Conservation (phyloP, 2,797 vertebrate genomes). For the Discoglossus pictus region DNA sequence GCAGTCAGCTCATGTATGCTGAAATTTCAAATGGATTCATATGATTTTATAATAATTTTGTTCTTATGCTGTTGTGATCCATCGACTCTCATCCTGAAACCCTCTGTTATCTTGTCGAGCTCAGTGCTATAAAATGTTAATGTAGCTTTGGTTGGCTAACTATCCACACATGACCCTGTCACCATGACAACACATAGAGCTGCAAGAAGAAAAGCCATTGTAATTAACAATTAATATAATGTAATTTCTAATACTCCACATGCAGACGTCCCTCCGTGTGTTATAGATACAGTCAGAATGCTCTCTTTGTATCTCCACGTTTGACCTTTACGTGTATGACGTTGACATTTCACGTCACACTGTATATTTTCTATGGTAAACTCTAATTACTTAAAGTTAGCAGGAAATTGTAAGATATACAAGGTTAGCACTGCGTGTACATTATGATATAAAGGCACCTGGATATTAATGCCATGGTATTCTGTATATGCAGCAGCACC, state of each 20-base stretch:
- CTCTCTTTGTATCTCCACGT: neutral
- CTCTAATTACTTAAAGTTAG: too few species aligned
- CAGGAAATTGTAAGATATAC: too few species aligned
- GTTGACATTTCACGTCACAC: neutral
- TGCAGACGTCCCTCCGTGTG: neutral
- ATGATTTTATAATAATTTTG: too few species aligned
- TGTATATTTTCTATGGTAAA: neutral
- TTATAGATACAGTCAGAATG: neutral
- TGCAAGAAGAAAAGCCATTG: slow-evolving; percentile 4
- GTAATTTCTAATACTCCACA: slow-evolving; percentile 2
- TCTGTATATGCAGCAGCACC: too few species aligned
- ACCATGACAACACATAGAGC: slow-evolving; percentile 8
- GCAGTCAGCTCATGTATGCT: too few species aligned
- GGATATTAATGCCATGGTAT: too few species aligned
- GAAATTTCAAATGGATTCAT: too few species aligned
- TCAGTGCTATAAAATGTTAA: slow-evolving; percentile 1
- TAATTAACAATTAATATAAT: slow-evolving; percentile 24
- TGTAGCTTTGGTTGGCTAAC: slow-evolving; percentile 12
- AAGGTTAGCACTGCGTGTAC: too few species aligned
- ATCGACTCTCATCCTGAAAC: too few species aligned
- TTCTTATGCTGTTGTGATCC: too few species aligned
- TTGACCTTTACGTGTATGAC: neutral
- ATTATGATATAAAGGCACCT: too few species aligned
- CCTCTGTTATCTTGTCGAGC: neutral
- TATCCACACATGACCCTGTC: slow-evolving; percentile 12